Conservation (phyloP, 2,888 invertebrate species). For the Orthosia gothica region DNA sequence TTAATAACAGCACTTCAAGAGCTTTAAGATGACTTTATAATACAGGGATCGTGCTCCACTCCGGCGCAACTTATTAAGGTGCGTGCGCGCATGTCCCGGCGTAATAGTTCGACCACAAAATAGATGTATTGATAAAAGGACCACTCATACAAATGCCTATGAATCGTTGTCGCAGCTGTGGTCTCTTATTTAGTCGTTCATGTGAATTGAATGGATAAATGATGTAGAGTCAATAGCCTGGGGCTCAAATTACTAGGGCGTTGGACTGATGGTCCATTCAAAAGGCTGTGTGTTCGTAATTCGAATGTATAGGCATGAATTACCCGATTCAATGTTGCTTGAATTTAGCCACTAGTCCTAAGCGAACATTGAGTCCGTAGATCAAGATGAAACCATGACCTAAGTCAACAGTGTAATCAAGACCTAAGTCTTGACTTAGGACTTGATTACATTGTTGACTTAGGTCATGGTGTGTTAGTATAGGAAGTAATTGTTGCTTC, state of each 20-base stretch:
- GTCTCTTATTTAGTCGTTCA: background rate
- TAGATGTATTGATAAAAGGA: constrained; percentile 35
- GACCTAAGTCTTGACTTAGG: no score
- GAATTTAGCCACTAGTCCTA: background rate
- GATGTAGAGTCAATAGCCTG: background rate
- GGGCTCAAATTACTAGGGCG: background rate
- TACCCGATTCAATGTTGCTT: background rate
- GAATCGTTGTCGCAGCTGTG: background rate
- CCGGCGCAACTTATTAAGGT: constrained; percentile 50
- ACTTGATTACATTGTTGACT: no score
- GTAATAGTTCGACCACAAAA: constrained; percentile 34
- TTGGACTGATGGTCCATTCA: background rate
- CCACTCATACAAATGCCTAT: background rate
- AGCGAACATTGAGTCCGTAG: background rate
- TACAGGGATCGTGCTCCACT: constrained; percentile 71
- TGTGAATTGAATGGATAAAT: background rate
- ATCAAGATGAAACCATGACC: no score
- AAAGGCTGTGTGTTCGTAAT: background rate
- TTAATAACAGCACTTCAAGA: constrained; percentile 56
- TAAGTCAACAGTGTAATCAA: no score
- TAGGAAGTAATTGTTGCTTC: no score
- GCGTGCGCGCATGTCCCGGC: constrained; percentile 65
- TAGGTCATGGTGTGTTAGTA: no score
- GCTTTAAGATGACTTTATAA: constrained; percentile 73
- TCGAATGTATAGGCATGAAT: no score